Evolutionary conservation across 2,113 vertebrate species (phyloP).

Genomic region (Eira barbara): DNA sequence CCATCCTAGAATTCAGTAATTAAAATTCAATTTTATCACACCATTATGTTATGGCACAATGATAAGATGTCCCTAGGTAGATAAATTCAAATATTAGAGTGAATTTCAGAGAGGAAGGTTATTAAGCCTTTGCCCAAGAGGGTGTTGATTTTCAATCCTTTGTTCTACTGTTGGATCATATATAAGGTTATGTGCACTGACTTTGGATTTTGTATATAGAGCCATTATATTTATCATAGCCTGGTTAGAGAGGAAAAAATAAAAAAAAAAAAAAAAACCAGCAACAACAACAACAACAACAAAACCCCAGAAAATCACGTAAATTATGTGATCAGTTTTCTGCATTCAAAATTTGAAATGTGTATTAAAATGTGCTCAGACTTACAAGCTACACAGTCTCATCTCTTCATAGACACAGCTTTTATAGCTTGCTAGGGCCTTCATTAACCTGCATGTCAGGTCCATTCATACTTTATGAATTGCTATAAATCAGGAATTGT

Average conservation of each 20-base stretch:
- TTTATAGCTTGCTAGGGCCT: background rate
- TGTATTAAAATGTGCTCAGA: background rate
- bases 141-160: background rate
- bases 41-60: background rate
- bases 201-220: background rate
- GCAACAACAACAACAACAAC: background rate
- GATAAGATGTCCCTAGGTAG: background rate
- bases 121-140: background rate
- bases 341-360: background rate
- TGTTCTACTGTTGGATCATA: background rate
- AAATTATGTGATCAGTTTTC: background rate
- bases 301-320: background rate
- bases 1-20: background rate
- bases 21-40: background rate
- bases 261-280: background rate
- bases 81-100: background rate
- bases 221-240: background rate
- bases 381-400: background rate
- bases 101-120: background rate
- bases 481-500: background rate
- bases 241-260: background rate
- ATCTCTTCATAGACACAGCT: background rate
- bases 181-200: background rate
- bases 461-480: constrained; percentile 25
- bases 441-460: background rate